phyloP scores from a whole-genome alignment of 2,797 vertebrate genomes.

The Megalops cyprinoides region DNA sequence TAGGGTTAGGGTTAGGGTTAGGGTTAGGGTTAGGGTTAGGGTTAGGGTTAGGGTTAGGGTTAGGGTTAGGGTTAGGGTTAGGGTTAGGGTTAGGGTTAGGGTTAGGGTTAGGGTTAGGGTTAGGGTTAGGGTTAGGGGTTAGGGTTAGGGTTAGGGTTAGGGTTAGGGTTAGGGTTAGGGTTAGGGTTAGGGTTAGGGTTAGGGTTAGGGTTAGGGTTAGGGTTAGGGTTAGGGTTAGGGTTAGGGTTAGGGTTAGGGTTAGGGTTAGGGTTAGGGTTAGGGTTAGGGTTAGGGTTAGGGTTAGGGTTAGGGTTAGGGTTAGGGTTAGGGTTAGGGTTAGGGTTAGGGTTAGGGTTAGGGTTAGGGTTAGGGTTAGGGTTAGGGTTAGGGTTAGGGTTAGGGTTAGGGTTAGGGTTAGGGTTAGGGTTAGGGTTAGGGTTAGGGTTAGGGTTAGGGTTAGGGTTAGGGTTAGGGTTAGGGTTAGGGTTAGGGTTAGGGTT shows the following conservation, averaged over 20 bases:
- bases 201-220: background rate
- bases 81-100: background rate
- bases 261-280: background rate
- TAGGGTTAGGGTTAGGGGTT: background rate
- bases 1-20: constrained; percentile 18
- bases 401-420: background rate
- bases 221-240: background rate
- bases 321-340: background rate
- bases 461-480: background rate
- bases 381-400: background rate
- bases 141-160: background rate
- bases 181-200: no score
- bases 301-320: background rate
- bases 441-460: background rate
- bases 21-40: constrained; percentile 15
- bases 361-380: background rate
- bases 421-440: background rate
- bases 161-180: no score
- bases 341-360: background rate
- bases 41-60: background rate
- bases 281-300: background rate
- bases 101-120: background rate
- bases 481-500: background rate
- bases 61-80: background rate
- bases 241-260: background rate